Evolutionary conservation across 2,888 invertebrate species (phyloP).

Genomic region (Ornithoptera priamus): DNA sequence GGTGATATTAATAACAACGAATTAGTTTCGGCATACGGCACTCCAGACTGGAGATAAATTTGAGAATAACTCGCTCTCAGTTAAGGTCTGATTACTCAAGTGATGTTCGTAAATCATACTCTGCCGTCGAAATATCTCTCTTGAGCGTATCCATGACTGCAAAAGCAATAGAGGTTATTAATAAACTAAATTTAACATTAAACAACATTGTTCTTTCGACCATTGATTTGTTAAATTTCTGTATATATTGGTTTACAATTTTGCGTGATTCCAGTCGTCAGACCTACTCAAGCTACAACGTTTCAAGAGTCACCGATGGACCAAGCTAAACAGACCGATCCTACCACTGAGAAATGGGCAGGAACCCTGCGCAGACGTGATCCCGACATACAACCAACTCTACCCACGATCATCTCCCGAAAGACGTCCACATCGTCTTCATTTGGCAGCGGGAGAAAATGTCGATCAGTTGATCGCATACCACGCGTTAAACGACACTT

Average conservation of each 20-base stretch:
- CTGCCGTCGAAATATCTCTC: not conserved
- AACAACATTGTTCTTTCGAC: too few species aligned
- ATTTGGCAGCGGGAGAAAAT: conserved; percentile 62
- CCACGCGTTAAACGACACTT: conserved; percentile 55
- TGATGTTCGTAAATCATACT: not conserved
- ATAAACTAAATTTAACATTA: too few species aligned
- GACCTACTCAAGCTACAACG: conserved; percentile 56
- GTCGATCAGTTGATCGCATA: conserved; percentile 71
- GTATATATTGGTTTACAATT: not conserved
- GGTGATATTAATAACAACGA: conserved; percentile 40
- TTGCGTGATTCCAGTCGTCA: conserved; percentile 56
- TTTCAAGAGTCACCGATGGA: conserved; percentile 54
- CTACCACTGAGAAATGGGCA: conserved; percentile 84
- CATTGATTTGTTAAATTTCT: not conserved
- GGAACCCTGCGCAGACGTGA: conserved; percentile 83
- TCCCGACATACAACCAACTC: conserved; percentile 82
- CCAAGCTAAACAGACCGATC: conserved; percentile 58
- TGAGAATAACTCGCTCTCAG: conserved; percentile 2
- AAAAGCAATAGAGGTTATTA: not conserved
- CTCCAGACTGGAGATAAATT: not conserved
- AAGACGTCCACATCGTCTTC: conserved; percentile 74
- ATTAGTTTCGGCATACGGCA: not conserved
- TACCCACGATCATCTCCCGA: conserved; percentile 81
- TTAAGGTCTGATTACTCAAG: not conserved
- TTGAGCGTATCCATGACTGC: not conserved